phyloP scores from a whole-genome alignment of 2,888 invertebrate species.

The Laothoe populi region DNA sequence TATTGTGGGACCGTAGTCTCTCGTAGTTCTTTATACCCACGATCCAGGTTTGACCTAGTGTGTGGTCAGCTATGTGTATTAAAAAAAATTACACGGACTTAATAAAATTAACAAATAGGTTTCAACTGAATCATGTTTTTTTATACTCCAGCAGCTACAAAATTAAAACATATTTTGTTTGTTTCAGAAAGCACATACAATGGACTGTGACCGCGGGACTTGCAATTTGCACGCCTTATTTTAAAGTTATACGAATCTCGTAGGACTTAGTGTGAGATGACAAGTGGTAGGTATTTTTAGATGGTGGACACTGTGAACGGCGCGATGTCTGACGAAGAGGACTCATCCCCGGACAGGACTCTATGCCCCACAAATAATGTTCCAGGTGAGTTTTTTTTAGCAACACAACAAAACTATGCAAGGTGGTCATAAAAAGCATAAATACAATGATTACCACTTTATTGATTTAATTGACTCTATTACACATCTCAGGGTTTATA shows the following conservation, averaged over 20 bases:
- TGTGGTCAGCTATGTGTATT: too few species aligned
- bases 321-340: slow-evolving; percentile 81
- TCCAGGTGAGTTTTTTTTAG: slow-evolving; percentile 60
- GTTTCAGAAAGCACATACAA: not conserved
- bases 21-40: too few species aligned
- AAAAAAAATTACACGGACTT: too few species aligned
- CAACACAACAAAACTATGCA: too few species aligned
- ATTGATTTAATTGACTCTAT: too few species aligned
- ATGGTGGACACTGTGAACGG: slow-evolving; percentile 49
- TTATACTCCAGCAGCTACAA: not conserved
- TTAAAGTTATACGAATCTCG: slow-evolving; percentile 54
- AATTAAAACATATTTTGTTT: not conserved
- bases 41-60: too few species aligned
- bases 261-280: slow-evolving; percentile 43
- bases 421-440: too few species aligned
- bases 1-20: too few species aligned
- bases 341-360: slow-evolving; percentile 75
- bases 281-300: slow-evolving; percentile 42
- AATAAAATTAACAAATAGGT: too few species aligned
- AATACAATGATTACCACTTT: too few species aligned
- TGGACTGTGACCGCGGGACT: slow-evolving; percentile 2
- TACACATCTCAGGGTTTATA: too few species aligned
- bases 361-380: slow-evolving; percentile 73
- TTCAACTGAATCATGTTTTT: too few species aligned
- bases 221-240: slow-evolving; percentile 35